phyloP scores from a whole-genome alignment of 1,140 invertebrate species.

The Drosophila azteca region DNA sequence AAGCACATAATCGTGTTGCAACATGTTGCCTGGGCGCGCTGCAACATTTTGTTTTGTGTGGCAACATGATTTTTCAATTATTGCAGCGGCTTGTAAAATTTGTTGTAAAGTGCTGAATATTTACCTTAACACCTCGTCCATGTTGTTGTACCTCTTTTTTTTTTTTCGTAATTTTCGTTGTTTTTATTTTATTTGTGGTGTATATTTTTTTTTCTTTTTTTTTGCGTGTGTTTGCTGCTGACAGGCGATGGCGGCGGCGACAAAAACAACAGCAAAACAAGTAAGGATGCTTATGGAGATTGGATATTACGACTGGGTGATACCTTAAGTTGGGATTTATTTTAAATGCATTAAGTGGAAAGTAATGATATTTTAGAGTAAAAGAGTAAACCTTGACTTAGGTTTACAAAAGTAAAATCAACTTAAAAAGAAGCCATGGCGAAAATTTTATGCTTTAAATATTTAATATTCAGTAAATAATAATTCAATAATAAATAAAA shows the following conservation, averaged over 20 bases:
- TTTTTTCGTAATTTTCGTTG: constrained; percentile 1
- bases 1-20: constrained; percentile 69
- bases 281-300: too few relatives aligned
- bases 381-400: too few relatives aligned
- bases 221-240: constrained; percentile 52
- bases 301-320: too few relatives aligned
- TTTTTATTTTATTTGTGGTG: neutral
- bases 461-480: too few relatives aligned
- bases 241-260: neutral
- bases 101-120: constrained; percentile 63
- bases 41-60: constrained; percentile 52
- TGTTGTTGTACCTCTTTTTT: constrained; percentile 21
- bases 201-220: too few relatives aligned
- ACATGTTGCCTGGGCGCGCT: constrained; percentile 38
- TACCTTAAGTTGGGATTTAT: too few relatives aligned
- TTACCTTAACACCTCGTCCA: constrained; percentile 65
- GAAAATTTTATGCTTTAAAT: too few relatives aligned
- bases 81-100: constrained; percentile 67
- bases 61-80: constrained; percentile 77
- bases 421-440: too few relatives aligned
- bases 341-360: too few relatives aligned
- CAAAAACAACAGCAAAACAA: constrained; percentile 30
- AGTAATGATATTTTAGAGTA: too few relatives aligned
- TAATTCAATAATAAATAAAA: too few relatives aligned
- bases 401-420: too few relatives aligned